Evolutionary conservation across 2,113 vertebrate genomes (phyloP), one percentile per base, ranked within the genome.

Genomic region (Actenoides lindsayi): DNA sequence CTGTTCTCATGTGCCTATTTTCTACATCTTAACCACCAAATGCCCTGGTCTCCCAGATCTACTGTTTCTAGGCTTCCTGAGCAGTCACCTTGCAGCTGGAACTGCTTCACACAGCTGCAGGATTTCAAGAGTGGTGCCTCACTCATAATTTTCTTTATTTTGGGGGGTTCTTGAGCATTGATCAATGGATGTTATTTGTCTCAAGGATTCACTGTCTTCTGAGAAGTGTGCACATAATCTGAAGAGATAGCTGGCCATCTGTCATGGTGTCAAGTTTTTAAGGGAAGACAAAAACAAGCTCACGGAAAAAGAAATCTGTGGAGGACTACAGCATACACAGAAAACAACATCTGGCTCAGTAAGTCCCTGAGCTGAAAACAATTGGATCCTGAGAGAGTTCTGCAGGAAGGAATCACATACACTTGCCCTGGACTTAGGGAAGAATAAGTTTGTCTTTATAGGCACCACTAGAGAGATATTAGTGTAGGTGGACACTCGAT

Each of bases 141-240:
- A 79, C 18, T 74, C 15, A 31, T 33, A 8, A 33, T 92, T 76
- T 76, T 88, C n/a, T 76, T 65, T 30, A 28, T 9, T 92, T 90
- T 73, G 41, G 11, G 54, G 31, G 41, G 41, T 87, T 94, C 76
- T 74, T 89, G 28, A 83, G 46, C 53, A 65, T 30, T 83, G 86
- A 86, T 74, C 88, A 83, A 59, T 59, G 41, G 62, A 68, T 81
- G 25, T 30, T 79, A 53, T n/a, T 79, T 83, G 44, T 89, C 83
- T 93, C 80, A 83, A 87, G 69, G 41, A 74, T 53, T 93, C 69
- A 69, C 54, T 67, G n/a, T 95, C 89, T 92, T 94, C 86, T 62
- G 67, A 87, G 74, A 93, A 90, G 50, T 46, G 75, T 31, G 65
- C 85, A 92, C 42, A 25, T 75, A 83, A 95, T 69, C 54, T 73